Evolutionary conservation across 2,113 vertebrate species (phyloP).

Genomic region (Rhinolophus sinicus): DNA sequence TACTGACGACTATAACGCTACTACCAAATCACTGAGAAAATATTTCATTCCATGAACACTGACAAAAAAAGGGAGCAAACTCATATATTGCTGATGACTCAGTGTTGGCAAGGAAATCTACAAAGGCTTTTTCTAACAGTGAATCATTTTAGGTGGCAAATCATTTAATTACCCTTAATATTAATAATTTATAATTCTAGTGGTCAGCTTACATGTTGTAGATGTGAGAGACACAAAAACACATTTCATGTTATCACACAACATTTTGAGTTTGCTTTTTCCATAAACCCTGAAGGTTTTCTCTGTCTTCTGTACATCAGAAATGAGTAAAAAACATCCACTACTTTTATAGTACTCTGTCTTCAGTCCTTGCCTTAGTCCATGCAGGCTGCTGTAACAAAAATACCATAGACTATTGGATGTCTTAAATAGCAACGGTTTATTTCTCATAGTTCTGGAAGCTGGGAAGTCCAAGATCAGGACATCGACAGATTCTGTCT

Average conservation of each 20-base stretch:
- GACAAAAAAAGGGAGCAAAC: neutral
- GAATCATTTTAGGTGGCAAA: slow-evolving; percentile 36
- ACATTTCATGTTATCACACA: neutral
- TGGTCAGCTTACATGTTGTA: neutral
- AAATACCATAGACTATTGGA: neutral
- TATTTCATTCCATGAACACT: slow-evolving; percentile 49
- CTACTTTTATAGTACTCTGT: neutral
- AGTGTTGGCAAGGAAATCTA: neutral
- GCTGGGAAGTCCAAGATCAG: neutral
- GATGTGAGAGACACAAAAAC: neutral
- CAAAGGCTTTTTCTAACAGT: neutral
- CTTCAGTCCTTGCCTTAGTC: neutral
- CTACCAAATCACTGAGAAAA: slow-evolving; percentile 43
- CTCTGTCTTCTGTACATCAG: neutral
- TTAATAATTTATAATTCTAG: neutral
- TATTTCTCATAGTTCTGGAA: neutral
- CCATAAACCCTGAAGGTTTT: neutral
- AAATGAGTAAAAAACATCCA: neutral
- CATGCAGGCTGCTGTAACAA: neutral
- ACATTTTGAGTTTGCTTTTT: neutral
- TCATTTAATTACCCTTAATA: slow-evolving; percentile 36
- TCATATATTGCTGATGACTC: neutral
- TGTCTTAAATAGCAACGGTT: neutral
- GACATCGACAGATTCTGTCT: neutral
- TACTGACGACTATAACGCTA: neutral